These are phyloP conservation scores for Acanthosepion lycidas DNA, from an alignment of 2,888 invertebrate species.

Conservation along the genomic window DNA sequence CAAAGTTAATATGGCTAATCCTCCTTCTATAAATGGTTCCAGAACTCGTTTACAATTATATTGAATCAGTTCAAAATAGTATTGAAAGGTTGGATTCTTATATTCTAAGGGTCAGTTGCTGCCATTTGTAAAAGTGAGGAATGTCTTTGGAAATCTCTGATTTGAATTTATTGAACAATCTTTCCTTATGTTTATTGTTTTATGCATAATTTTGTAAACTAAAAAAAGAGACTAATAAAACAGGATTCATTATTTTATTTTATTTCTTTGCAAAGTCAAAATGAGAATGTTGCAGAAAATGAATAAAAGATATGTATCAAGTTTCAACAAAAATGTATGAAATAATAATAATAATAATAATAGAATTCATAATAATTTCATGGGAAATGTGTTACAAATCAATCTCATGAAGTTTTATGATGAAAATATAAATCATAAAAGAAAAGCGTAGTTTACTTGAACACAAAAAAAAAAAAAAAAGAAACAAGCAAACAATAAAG, in stretches of 20 bases:
- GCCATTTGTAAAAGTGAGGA: slow-evolving; percentile 5
- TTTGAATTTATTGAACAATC: slow-evolving; percentile 17
- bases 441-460: no score
- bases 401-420: neutral
- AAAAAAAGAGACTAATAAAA: neutral
- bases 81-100: neutral
- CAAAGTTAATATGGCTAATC: neutral
- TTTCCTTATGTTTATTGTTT: neutral
- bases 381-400: neutral
- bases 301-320: neutral
- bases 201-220: neutral
- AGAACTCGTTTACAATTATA: slow-evolving; percentile 33
- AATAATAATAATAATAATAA: neutral
- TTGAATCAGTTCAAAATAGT: slow-evolving; percentile 33
- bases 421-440: neutral
- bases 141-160: neutral
- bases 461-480: neutral
- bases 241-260: neutral
- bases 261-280: neutral
- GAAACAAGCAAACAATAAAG: neutral
- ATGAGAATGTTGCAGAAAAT: neutral
- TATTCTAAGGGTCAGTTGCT: neutral
- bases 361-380: neutral
- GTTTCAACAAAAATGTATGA: neutral
- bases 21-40: slow-evolving; percentile 7